Percentiles rank a stretch among this genome's conserved stretches.
Conservation (phyloP, 2,888 invertebrate species). For the Amblyteles armatorius region DNA sequence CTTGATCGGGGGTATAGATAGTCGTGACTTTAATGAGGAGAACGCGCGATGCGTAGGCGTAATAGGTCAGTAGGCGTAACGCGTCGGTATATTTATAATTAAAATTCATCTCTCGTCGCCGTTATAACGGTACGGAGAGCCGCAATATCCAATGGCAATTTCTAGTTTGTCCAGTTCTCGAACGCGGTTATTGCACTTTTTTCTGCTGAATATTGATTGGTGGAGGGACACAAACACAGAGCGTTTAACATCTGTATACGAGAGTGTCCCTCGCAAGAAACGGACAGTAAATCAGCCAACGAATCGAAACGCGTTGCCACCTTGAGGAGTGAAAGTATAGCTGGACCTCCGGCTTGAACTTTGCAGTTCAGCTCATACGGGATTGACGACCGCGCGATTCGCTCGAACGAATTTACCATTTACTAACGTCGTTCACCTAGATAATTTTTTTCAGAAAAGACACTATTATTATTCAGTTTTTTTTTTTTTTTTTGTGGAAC, state of each 20-base stretch:
- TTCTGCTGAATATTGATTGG: constrained; percentile 7
- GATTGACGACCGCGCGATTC: constrained; percentile 52
- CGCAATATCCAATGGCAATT: neutral
- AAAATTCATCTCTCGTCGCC: constrained; percentile 58
- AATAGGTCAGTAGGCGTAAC: constrained; percentile 55
- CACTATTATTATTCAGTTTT: constrained; percentile 20
- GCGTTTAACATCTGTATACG: constrained; percentile 9
- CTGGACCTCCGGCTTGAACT: constrained; percentile 74
- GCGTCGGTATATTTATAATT: constrained; percentile 39
- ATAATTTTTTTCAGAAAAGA: constrained; percentile 5
- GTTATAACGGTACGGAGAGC: constrained; percentile 10
- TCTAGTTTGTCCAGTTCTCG: constrained; percentile 34
- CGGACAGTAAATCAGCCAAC: constrained; percentile 39
- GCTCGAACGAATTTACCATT: constrained; percentile 47
- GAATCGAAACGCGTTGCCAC: constrained; percentile 70
- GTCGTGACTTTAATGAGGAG: constrained; percentile 15
- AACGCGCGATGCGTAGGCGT: constrained; percentile 7
- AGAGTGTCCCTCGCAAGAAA: constrained; percentile 29
- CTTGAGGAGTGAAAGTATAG: constrained; percentile 79
- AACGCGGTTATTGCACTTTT: constrained; percentile 66
- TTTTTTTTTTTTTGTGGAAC: constrained; percentile 9
- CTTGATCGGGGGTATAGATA: constrained; percentile 1
- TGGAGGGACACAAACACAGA: neutral
- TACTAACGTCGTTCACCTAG: neutral
- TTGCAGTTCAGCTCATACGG: constrained; percentile 66